Evolutionary conservation across 2,888 invertebrate species (phyloP), one percentile per base, ranked within the genome.

Genomic region (Caenorhabditis japonica): DNA sequence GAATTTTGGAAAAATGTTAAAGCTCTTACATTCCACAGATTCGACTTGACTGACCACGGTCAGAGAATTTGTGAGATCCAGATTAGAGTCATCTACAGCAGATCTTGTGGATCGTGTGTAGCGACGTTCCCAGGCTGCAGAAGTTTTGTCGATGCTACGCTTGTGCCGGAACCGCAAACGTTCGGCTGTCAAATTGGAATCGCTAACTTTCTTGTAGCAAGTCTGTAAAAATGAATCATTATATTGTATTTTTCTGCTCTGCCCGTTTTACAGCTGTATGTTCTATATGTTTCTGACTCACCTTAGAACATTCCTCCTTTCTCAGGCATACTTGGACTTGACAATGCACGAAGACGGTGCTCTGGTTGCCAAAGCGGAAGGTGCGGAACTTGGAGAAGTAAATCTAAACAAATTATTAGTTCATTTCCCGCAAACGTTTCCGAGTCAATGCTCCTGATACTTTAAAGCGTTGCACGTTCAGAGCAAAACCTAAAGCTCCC

Each of bases 261-360:
- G 44, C 30, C 21, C n/a, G 27, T 55, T 19, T 13, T 19, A 23
- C 34, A 23, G 23, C 21, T 46, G 10, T 25, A 39, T 43, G 17
- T 27, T 36, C 27, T 36, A 39, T 23, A 33, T 12, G 27, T 12
- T 33, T 25, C 27, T 58, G 30, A 47, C 56, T 60, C 38, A 84
- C 84, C 75, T 64, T 76, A 0, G 66, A 59, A 58, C 84, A 84
- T 47, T 83, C 84, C 21, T 79, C 76, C 19, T 61, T 68, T 47
- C 76, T 60, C 23, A 85, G 62, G 60, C 84, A 85, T 7, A 85
- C 84, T 75, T 83, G 79, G 8, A 84, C 82, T 21, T 79, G 82
- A 64, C 84, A 85, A 52, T 85, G 84, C 0, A 77, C 84, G 59
- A 84, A 85, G 7, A 85, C 83, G 4, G 84, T 84, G 25, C 79